phyloP scores from a whole-genome alignment of 2,797 vertebrate genomes.

The Nannoperca obscura region DNA sequence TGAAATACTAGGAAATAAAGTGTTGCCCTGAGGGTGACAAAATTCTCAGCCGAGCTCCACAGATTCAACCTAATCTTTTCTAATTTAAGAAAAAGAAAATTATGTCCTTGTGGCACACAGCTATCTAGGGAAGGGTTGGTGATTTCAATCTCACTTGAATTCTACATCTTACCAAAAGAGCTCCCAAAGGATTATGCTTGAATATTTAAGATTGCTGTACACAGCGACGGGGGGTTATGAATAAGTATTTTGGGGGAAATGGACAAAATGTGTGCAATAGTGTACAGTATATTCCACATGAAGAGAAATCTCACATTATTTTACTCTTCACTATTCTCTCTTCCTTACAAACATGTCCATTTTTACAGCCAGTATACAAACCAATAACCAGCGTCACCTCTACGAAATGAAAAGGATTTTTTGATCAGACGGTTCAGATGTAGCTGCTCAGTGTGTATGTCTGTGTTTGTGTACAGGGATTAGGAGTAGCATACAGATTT shows the following conservation, averaged over 20 bases:
- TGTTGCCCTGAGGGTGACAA: conserved; percentile 52
- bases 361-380: conserved; percentile 29
- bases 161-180: conserved; percentile 61
- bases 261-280: conserved; percentile 13
- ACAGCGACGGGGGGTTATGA: conserved; percentile 28
- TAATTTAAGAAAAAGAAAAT: conserved; percentile 74
- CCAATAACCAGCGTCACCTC: conserved; percentile 11
- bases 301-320: conserved; percentile 22
- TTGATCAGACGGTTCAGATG: conserved; percentile 63
- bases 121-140: conserved; percentile 56
- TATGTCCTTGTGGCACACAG: conserved; percentile 60
- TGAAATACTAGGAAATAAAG: conserved; percentile 58
- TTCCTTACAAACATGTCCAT: not conserved
- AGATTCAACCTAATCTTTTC: conserved; percentile 70
- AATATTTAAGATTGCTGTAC: conserved; percentile 66
- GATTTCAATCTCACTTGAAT: conserved; percentile 73
- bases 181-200: conserved; percentile 54
- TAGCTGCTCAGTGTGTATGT: conserved; percentile 49
- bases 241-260: conserved; percentile 29
- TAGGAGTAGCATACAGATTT: conserved; percentile 72
- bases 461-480: conserved; percentile 67
- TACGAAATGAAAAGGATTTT: conserved; percentile 64
- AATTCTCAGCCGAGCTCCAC: conserved; percentile 43
- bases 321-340: not conserved
- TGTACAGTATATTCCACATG: not conserved